These are phyloP conservation scores for Pluvialis apricaria DNA, from an alignment of 2,113 vertebrate species.

Conservation along the genomic window DNA sequence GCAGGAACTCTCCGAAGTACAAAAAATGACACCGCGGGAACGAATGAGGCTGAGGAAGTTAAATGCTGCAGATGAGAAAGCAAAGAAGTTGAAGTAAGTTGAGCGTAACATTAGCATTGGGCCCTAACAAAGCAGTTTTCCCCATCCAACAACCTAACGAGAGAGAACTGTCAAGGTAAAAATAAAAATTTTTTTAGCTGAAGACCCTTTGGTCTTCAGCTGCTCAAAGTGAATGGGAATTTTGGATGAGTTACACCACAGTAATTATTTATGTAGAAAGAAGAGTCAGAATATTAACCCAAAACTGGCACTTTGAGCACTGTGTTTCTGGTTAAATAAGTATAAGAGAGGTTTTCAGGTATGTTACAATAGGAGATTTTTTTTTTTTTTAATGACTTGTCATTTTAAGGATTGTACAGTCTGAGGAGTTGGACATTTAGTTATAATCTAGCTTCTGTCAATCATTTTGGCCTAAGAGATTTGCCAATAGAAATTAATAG, in stretches of 20 bases:
- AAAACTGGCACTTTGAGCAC: not conserved
- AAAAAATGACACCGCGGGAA: conserved; percentile 82
- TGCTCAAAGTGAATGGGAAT: not conserved
- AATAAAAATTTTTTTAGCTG: too few relatives aligned
- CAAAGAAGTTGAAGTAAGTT: conserved; percentile 75
- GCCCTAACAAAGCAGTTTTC: not conserved
- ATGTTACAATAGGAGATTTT: not conserved
- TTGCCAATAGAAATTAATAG: not conserved
- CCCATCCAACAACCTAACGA: not conserved
- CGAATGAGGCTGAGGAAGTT: conserved; percentile 81
- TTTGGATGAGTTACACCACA: not conserved
- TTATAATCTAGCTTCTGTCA: not conserved
- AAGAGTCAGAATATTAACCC: not conserved
- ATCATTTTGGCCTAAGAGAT: not conserved
- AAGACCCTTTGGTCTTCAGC: not conserved
- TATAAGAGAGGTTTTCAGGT: not conserved
- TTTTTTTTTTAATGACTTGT: not conserved
- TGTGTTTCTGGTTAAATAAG: not conserved
- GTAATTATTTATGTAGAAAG: not conserved
- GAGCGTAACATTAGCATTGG: not conserved
- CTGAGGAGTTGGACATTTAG: not conserved
- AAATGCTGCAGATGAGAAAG: conserved; percentile 76
- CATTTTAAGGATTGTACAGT: not conserved
- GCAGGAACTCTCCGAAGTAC: conserved; percentile 77
- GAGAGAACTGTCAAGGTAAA: not conserved